Conservation (phyloP, 2,888 invertebrate species). For the Urechis unicinctus region DNA sequence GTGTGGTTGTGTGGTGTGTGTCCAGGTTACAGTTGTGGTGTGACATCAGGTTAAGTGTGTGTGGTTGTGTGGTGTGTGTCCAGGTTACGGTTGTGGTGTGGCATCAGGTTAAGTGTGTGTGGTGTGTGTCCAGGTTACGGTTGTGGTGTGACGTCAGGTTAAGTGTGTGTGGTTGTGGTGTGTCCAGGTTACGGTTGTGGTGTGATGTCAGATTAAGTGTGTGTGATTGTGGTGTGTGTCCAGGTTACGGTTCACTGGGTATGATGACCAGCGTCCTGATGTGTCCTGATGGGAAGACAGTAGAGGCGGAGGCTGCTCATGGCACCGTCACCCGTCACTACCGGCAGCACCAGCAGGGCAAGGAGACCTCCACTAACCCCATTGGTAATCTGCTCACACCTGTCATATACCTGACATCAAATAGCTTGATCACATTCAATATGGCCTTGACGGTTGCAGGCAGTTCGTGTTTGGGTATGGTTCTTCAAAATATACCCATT, state of each 20-base stretch:
- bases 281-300: slow-evolving; percentile 95
- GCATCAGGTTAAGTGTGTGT: too few relatives aligned
- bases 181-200: background rate
- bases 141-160: too few relatives aligned
- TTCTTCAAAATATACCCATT: too few relatives aligned
- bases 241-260: slow-evolving; percentile 74
- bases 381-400: slow-evolving; percentile 61
- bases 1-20: too few relatives aligned
- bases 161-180: too few relatives aligned
- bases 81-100: too few relatives aligned
- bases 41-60: too few relatives aligned
- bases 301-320: slow-evolving; percentile 97
- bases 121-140: too few relatives aligned
- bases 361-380: slow-evolving; percentile 97
- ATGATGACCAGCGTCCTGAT: slow-evolving; percentile 96
- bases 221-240: background rate
- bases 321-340: slow-evolving; percentile 94
- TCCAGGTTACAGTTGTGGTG: too few relatives aligned
- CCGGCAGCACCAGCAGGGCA: slow-evolving; percentile 63
- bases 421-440: background rate
- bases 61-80: too few relatives aligned
- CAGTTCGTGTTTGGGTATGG: too few relatives aligned
- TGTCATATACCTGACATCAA: background rate
- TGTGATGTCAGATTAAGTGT: background rate
- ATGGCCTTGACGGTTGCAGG: too few relatives aligned